Evolutionary conservation across 1,140 invertebrate species (phyloP).

Genomic region (Halesus radiatus): DNA sequence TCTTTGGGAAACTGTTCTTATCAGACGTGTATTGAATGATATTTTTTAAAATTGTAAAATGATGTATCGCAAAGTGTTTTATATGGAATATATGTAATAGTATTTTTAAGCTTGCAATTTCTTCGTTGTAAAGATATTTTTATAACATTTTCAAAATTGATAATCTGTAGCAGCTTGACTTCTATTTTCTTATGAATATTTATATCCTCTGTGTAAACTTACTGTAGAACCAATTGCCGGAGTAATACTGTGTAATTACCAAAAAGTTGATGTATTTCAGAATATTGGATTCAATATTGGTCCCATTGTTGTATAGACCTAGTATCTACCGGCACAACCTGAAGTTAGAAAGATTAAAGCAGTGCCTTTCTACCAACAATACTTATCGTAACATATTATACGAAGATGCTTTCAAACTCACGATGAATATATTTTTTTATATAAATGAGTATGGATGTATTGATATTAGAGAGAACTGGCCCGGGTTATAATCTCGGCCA

Average conservation of each 20-base stretch:
- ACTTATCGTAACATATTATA: background rate
- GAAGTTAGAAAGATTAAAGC: background rate
- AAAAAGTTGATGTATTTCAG: background rate
- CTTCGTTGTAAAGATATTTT: constrained; percentile 10
- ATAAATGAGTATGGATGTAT: background rate
- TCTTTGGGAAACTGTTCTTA: constrained; percentile 13
- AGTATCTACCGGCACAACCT: background rate
- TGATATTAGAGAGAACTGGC: background rate
- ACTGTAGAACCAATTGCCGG: constrained; percentile 12
- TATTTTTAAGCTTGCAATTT: constrained; percentile 23
- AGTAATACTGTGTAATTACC: constrained; percentile 28
- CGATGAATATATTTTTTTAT: constrained; percentile 19
- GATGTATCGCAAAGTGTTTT: background rate
- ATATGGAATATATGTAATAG: constrained; percentile 21
- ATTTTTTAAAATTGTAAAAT: constrained; percentile 41
- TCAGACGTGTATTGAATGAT: constrained; percentile 35
- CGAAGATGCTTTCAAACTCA: background rate
- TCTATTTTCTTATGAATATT: constrained; percentile 36
- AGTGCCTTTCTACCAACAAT: constrained; percentile 31
- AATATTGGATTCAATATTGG: background rate
- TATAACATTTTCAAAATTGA: constrained; percentile 3
- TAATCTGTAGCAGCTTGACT: constrained; percentile 6
- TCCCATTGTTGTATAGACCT: background rate
- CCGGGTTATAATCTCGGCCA: background rate
- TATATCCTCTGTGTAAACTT: background rate